Evolutionary conservation across 2,797 vertebrate genomes (phyloP).

Genomic region (Lindbergichthys nudifrons): DNA sequence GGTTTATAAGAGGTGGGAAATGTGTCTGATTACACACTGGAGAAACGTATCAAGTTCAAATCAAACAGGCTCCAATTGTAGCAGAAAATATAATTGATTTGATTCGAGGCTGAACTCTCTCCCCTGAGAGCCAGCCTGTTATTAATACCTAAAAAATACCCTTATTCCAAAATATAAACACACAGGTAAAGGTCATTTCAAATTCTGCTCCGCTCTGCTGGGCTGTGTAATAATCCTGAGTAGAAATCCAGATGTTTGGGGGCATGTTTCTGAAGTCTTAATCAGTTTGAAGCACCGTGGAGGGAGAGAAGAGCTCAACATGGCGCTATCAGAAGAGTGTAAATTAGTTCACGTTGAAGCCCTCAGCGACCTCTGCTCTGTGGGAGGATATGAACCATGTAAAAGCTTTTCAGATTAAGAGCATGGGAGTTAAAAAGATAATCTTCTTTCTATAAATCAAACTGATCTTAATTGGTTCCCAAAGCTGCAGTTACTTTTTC

Average conservation of each 20-base stretch:
- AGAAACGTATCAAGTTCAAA: too few species aligned
- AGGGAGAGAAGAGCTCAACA: conserved; percentile 22
- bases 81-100: too few species aligned
- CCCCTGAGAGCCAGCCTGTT: conserved; percentile 2
- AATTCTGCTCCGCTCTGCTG: conserved; percentile 30
- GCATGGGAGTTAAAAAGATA: conserved; percentile 44
- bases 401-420: conserved; percentile 51
- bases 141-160: conserved; percentile 32
- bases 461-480: conserved; percentile 53
- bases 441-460: conserved; percentile 50
- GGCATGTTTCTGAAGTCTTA: conserved; percentile 38
- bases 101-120: too few species aligned
- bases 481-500: conserved; percentile 12
- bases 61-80: too few species aligned
- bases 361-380: conserved; percentile 45
- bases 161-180: conserved; percentile 21
- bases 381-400: conserved; percentile 45
- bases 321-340: conserved; percentile 51
- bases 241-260: conserved; percentile 5
- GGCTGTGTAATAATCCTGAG: conserved; percentile 31
- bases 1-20: conserved; percentile 16
- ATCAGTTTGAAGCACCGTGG: conserved; percentile 20
- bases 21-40: conserved; percentile 28
- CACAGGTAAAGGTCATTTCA: conserved; percentile 41
- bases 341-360: conserved; percentile 46